Percentiles rank a stretch among this genome's conserved stretches.
phyloP scores from a whole-genome alignment of 2,888 invertebrate genomes.

The Subacronicta megacephala region DNA sequence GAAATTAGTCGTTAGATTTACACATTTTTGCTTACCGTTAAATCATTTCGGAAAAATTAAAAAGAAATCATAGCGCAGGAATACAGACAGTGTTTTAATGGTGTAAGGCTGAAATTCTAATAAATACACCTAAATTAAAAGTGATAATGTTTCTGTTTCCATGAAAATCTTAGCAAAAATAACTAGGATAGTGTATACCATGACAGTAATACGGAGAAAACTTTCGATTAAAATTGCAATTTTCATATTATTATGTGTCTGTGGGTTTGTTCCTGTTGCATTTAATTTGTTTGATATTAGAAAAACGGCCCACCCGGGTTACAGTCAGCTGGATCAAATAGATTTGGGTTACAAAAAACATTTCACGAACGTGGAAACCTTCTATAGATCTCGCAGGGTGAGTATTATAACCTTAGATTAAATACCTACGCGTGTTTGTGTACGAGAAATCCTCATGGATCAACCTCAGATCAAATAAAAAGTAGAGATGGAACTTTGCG shows the following conservation, averaged over 20 bases:
- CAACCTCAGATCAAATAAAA: no score
- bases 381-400: slow-evolving; percentile 63
- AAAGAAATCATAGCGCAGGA: neutral
- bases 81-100: neutral
- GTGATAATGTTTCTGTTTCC: slow-evolving; percentile 6
- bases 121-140: neutral
- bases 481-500: no score
- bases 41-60: neutral
- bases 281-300: slow-evolving; percentile 9
- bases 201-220: slow-evolving; percentile 5
- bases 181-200: neutral
- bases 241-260: slow-evolving; percentile 26
- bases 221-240: slow-evolving; percentile 14
- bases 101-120: neutral
- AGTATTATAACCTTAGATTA: slow-evolving; percentile 29
- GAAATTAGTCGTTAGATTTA: neutral
- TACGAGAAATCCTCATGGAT: no score
- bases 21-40: neutral
- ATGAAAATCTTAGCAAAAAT: neutral
- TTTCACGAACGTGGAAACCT: slow-evolving; percentile 47
- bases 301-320: neutral
- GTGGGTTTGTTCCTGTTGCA: slow-evolving; percentile 11
- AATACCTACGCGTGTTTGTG: no score
- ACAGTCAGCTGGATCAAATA: slow-evolving; percentile 2
- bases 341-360: slow-evolving; percentile 15